Conservation (phyloP, 2,113 vertebrate species). For the Xerus inauris region DNA sequence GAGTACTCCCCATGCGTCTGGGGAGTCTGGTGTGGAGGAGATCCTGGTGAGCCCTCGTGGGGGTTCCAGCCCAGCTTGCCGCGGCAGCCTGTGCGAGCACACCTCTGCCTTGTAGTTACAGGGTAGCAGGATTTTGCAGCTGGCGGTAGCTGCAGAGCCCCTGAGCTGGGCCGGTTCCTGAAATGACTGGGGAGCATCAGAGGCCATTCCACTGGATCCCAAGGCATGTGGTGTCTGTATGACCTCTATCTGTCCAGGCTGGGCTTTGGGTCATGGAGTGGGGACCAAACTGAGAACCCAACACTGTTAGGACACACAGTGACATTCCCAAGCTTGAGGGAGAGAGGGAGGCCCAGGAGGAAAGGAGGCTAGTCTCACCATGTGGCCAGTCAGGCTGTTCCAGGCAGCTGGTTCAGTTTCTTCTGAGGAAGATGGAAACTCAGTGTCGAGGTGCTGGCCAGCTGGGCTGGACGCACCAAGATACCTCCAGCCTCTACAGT, state of each 20-base stretch:
- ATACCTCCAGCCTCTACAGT: fast-evolving
- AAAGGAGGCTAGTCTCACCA: not conserved
- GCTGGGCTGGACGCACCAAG: fast-evolving
- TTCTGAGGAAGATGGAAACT: not conserved
- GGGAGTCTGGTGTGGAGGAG: not conserved
- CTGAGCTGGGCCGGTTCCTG: not conserved
- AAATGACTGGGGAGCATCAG: fast-evolving
- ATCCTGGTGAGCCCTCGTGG: fast-evolving
- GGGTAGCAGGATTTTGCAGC: not conserved
- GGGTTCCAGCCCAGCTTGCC: fast-evolving
- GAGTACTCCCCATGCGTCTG: fast-evolving
- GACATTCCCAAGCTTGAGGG: not conserved
- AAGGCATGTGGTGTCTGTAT: fast-evolving
- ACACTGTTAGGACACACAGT: fast-evolving
- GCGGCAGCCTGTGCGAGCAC: fast-evolving
- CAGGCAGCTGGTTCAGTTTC: not conserved
- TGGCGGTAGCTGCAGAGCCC: too few species aligned
- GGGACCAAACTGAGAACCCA: not conserved
- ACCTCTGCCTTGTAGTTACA: not conserved
- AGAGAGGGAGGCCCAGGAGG: fast-evolving
- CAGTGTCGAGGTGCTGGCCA: not conserved
- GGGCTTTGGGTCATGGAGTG: fast-evolving
- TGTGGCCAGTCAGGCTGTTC: not conserved
- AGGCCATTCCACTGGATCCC: fast-evolving
- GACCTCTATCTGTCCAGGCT: fast-evolving